Conservation (phyloP, 2,888 invertebrate genomes). For the Lasius fuliginosus region DNA sequence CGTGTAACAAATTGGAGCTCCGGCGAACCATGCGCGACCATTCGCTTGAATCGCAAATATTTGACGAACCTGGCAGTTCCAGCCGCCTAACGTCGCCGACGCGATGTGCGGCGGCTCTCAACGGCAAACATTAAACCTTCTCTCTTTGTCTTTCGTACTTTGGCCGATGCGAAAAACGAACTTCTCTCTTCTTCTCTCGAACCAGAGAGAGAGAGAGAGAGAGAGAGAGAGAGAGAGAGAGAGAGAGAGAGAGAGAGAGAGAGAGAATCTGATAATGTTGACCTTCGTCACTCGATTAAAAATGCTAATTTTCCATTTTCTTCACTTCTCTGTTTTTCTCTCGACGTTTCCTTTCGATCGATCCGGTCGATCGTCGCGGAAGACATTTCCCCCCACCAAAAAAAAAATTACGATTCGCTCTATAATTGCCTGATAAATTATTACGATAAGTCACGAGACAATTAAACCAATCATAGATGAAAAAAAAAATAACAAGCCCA, state of each 20-base stretch:
- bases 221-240: neutral
- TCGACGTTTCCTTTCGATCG: too few species aligned
- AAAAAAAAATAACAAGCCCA: neutral
- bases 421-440: neutral
- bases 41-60: conserved; percentile 57
- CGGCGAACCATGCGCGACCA: neutral
- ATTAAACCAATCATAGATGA: neutral
- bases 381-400: neutral
- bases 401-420: neutral
- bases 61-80: conserved; percentile 40
- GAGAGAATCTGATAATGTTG: neutral
- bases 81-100: conserved; percentile 22
- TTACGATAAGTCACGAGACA: neutral
- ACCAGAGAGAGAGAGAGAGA: neutral
- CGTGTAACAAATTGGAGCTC: conserved; percentile 25
- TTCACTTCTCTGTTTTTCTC: neutral
- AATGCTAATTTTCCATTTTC: neutral
- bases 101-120: neutral
- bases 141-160: conserved; percentile 8
- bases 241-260: too few species aligned
- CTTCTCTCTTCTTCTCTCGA: neutral
- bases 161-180: neutral
- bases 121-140: conserved; percentile 7
- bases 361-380: neutral
- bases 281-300: neutral